Evolutionary conservation across 2,888 invertebrate species (phyloP).

Genomic region (Punctoribates punctum): DNA sequence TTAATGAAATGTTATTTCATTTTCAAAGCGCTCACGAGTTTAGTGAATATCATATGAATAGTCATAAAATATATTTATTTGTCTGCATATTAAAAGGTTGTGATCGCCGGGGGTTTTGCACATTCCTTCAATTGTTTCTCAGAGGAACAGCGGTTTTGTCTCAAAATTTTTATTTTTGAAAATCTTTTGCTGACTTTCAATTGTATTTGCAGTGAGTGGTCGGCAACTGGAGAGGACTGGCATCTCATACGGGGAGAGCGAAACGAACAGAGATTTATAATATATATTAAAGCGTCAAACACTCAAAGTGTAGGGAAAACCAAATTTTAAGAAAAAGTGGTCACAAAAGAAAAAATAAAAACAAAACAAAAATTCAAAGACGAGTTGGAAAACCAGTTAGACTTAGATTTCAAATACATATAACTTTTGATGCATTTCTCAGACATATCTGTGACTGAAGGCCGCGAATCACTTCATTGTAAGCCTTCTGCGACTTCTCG

Average conservation of each 20-base stretch:
- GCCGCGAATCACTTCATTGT: background rate
- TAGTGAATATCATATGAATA: too few species aligned
- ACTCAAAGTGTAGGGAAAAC: background rate
- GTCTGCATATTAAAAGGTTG: too few species aligned
- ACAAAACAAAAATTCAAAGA: background rate
- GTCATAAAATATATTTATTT: too few species aligned
- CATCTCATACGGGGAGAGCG: background rate
- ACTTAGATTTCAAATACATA: too few species aligned
- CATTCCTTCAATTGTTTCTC: too few species aligned
- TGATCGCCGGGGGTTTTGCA: too few species aligned
- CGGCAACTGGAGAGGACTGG: background rate
- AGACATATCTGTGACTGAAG: background rate
- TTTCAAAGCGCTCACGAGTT: too few species aligned
- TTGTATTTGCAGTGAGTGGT: constrained; percentile 14
- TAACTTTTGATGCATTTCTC: too few species aligned
- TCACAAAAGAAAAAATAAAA: constrained; percentile 6
- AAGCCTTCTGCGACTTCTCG: background rate
- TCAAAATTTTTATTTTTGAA: background rate
- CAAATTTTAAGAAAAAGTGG: background rate
- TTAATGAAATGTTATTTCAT: too few species aligned
- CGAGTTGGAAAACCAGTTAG: constrained; percentile 30
- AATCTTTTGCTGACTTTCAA: background rate
- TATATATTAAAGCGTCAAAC: background rate
- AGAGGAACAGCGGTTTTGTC: background rate
- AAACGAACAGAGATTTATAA: background rate